Base-by-base conservation (phyloP, 1,140 invertebrate species). In the Cepaea nemoralis region DNA sequence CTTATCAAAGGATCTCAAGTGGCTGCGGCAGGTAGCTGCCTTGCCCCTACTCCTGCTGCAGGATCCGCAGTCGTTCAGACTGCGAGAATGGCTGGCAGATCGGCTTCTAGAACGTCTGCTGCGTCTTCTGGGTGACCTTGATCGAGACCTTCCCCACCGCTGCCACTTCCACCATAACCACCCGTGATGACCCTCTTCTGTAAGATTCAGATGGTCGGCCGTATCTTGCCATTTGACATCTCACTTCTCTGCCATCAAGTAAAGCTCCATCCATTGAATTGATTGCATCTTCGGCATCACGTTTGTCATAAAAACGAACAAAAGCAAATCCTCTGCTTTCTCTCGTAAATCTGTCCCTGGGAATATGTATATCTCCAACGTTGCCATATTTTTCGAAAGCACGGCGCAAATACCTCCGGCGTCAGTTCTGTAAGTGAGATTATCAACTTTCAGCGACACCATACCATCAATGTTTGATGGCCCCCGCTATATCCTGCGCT, bases 341-440 rank as follows among this genome's bases (percentile, higher is more conserved):
- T 70, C 96, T 94, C 22, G 96, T 97, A 90, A 97, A 98, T 77
- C 97, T 94, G 92, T 99, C 97, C 82, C 97, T 93, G 24, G 98
- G 98, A 91, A 99, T 99, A 91, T 99, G 99, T 90, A 99, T 97
- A 93, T 99, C 98, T 31, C 97, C 98, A 71, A 99, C 96, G 91
- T 99, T 97, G 39, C 98, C 98, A 92, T 97, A 99, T 92, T 97
- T 95, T 91, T 98, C 97, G 91, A 99, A 99, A 69, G 97, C 96
- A 85, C 97, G 94, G 86, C 97, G 94, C 71, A 99, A 92, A 93
- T 99, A n/a, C 97, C 90, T 98, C 97, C 37, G 96, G 96, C 35
- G 97, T 98, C 35, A n/a, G 98, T 99, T 84, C 97, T 94, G 89
- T 99, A 99, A 37, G 98, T 98, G 74, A 99, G 93, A 94, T 99